Base-by-base conservation (phyloP, 2,797 vertebrate species). In the Cossypha caffra region DNA sequence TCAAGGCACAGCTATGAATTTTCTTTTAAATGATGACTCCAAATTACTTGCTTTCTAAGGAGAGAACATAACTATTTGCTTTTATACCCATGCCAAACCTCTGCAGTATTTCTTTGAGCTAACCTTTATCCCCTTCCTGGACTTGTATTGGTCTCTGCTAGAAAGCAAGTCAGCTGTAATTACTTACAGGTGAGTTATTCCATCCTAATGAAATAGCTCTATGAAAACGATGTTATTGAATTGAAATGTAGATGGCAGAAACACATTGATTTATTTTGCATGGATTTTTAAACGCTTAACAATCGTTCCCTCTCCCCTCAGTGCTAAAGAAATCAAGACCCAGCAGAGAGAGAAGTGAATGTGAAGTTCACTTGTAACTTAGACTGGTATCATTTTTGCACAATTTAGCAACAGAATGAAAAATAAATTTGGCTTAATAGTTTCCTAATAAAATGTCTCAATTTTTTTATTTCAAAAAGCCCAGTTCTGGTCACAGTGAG, bases 121-220 rank as follows among this genome's bases (percentile, higher is more conserved):
- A 94, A 96, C 95, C 91, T 96, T 96, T 95, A 95, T 96, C 94
- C 91, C 92, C 90, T 93, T 92, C 89, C 89, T 95, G 94, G 78
- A 85, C 85, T 89, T 72, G 74, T 37, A 72, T 55, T 84, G 71
- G 89, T 93, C 95, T 95, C 93, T 92, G 94, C 92, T 93, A 93
- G 92, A 95, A 97, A 96, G 93, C 96, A 80, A 96, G 95, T 92
- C 95, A 94, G 92, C 95, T 91, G 68, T 97, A 96, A 96, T 96
- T 95, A 95, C 97, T 97, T 97, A 94, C 97, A 97, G 96, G 97
- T 97, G 97, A 97, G 93, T 96, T 96, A 93, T 86, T 95, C 96
- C 95, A 69, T 90, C 51, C 94, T 95, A 95, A 94, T 93, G 96
- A 97, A 97, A 95, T 93, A 93, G 91, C 92, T 93, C 94, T 93